Base-by-base conservation (phyloP, 2,888 invertebrate species). In the Leptarthrus brevirostris region DNA sequence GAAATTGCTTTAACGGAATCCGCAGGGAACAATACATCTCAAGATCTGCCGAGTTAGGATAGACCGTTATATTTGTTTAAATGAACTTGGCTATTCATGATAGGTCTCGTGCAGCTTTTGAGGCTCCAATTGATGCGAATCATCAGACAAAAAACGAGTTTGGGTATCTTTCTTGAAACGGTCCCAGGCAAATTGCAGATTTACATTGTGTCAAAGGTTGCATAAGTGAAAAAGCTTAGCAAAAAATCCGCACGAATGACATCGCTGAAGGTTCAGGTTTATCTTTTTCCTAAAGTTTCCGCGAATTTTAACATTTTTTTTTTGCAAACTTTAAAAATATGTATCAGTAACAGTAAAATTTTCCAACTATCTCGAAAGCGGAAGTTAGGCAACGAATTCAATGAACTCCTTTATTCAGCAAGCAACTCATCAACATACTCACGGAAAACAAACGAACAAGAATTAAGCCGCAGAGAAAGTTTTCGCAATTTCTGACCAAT, bases 401-500 rank as follows among this genome's bases (percentile, higher is more conserved):
- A 69, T n/a, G 64, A 64, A 64, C 64, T 52, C 69, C 52, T 69
- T 69, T 30, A 69, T 30, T 24, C 34, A 49, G 52, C 12, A 69
- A 52, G 22, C 69, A 69, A 30, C 34, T 49, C 20, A 69, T 52
- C 69, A 20, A 22, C 34, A 34, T 52, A 6, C 5, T 10, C 18
- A 52, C 18, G 52, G 52, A 52, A 52, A 52, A 52, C 18, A 20
- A 18, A 5, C 22, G 22, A 52, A 20, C 18, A 8, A 16, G 18
- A 49, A 18, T 52, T 20, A 14, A 18, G 44, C 18, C 26, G 18
- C 52, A 69, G 69, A 69, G 69, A 69, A 69, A 69, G 69, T 69
- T 69, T 69, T 69, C 69, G 52, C 69, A 52, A 69, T 69, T 69
- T 69, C 69, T 52, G 69, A 69, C 69, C 40, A 69, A 69, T 26